phyloP scores from a whole-genome alignment of 2,888 invertebrate genomes.

The Rhagonycha fulva region DNA sequence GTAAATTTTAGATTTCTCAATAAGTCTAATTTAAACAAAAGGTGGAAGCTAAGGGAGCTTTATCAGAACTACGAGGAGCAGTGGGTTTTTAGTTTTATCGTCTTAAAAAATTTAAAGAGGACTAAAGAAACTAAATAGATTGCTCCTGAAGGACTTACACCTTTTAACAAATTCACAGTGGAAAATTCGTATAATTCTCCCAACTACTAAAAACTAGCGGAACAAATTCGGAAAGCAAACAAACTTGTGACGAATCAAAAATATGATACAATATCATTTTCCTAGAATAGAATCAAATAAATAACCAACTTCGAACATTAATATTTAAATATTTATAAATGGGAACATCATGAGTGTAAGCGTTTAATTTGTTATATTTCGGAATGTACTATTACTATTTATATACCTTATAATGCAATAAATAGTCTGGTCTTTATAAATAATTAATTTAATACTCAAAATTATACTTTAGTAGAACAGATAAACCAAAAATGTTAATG shows the following conservation, averaged over 20 bases:
- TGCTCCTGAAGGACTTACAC: not conserved
- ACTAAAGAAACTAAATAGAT: no score
- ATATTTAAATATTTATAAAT: not conserved
- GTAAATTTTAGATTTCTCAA: no score
- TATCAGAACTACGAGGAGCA: no score
- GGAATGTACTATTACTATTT: not conserved
- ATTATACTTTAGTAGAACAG: not conserved
- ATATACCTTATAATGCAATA: not conserved
- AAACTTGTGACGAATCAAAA: not conserved
- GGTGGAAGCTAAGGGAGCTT: no score
- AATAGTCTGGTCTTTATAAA: not conserved
- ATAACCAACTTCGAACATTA: not conserved
- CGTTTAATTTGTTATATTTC: not conserved
- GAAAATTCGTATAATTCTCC: no score
- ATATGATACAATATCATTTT: not conserved
- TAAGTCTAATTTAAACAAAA: no score
- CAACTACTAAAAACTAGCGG: not conserved
- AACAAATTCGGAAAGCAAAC: not conserved
- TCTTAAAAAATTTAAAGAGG: no score
- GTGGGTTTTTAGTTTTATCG: no score
- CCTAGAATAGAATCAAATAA: not conserved
- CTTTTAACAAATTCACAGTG: no score
- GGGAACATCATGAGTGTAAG: not conserved
- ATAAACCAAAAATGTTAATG: not conserved
- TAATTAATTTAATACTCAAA: not conserved